Base-by-base conservation (phyloP, 64 coral and sea anemone species). In the Dendronephthya gigantea region DNA sequence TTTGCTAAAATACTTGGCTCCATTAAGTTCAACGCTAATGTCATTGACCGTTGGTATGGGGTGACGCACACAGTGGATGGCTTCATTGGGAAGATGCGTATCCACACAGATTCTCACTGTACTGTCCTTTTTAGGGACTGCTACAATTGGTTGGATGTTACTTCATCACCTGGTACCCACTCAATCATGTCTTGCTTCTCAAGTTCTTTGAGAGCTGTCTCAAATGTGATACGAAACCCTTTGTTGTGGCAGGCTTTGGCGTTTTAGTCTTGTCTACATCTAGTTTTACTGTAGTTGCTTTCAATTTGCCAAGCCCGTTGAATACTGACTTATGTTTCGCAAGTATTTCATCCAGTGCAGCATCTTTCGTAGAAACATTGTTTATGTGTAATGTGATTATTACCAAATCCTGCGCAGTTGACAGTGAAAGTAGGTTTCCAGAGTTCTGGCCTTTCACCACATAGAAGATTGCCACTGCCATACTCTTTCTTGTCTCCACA, bases 41-140 rank as follows among this genome's bases (percentile, higher is more conserved):
- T 85, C 43, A 58, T 87, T 66, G 0, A 87, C 36, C 3, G 85
- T 87, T 0, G 85, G 55, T 25, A 87, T 32, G 41, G 35, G 85
- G 40, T 87, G 85, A 41, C 85, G 35, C 41, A 70, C 58, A 8
- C 52, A 23, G 13, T 11, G 2, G 1, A 89, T 70, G 13, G 82
- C 88, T 41, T 41, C 1, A 33, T 89, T 84, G 0, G 89, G 68
- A 0, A 33, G 68, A 27, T 68, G 48, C 83, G 85, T 85, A 22
- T 85, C 83, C 12, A 90, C 88, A 28, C 88, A 84, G 0, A 89
- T 83, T 7, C 82, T 14, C 9, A 84, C 69, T 65, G 4, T 11
- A 4, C 81, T 82, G 45, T 58, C 35, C 31, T 90, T 90, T 68
- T 90, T 90, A 41, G 83, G 89, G 2, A 51, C 83, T 0, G 62